These are phyloP conservation scores for Oceanodroma leucorhoa DNA, from an alignment of 2,797 vertebrate genomes.

Conservation along the genomic window DNA sequence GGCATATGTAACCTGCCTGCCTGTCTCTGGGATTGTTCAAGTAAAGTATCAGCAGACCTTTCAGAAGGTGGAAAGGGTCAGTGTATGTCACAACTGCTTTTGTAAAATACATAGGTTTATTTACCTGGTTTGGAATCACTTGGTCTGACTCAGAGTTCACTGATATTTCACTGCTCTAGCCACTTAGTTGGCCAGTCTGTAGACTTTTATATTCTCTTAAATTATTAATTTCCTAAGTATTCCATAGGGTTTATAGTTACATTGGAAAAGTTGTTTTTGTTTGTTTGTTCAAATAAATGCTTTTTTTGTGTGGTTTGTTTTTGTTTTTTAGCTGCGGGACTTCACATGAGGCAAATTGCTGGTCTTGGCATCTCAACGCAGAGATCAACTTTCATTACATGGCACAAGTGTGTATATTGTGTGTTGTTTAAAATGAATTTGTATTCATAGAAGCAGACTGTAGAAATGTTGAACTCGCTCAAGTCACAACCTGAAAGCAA, in stretches of 20 bases:
- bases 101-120: neutral
- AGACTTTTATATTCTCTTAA: neutral
- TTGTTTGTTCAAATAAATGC: neutral
- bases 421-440: neutral
- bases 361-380: constrained; percentile 93
- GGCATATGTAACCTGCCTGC: neutral
- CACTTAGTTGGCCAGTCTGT: neutral
- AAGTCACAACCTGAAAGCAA: neutral
- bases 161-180: neutral
- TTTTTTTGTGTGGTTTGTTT: neutral
- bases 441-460: neutral
- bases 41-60: neutral
- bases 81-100: neutral
- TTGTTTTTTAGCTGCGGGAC: constrained; percentile 79
- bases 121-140: neutral
- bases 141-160: neutral
- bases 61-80: neutral
- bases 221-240: neutral
- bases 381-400: constrained; percentile 91
- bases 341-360: constrained; percentile 86
- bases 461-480: neutral
- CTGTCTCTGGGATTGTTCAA: neutral
- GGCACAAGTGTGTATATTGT: constrained; percentile 84
- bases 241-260: neutral
- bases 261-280: neutral